phyloP scores from a whole-genome alignment of 2,797 vertebrate species.

The Lagocephalus sceleratus region DNA sequence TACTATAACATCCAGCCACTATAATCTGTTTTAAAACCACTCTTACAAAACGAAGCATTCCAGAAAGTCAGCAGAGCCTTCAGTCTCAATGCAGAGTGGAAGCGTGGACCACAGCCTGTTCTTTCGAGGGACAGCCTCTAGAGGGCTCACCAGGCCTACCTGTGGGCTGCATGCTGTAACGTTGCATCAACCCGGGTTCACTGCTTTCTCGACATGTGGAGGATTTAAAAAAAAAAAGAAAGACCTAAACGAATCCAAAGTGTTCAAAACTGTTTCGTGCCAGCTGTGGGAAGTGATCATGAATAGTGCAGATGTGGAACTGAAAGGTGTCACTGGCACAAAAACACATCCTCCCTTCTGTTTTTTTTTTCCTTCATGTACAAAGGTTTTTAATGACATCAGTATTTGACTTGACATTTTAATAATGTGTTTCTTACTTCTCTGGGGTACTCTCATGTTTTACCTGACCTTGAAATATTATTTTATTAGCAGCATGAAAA shows the following conservation, averaged over 20 bases:
- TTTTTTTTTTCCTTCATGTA: conserved; percentile 26
- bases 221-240: no score
- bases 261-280: conserved; percentile 14
- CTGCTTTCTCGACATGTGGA: neutral
- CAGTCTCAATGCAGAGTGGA: neutral
- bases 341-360: conserved; percentile 4
- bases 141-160: conserved; percentile 49
- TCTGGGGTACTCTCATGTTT: conserved; percentile 6
- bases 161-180: conserved; percentile 14
- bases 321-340: conserved; percentile 44
- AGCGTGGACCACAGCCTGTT: neutral
- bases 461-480: conserved; percentile 15
- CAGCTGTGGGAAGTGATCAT: conserved; percentile 10
- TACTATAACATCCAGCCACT: neutral
- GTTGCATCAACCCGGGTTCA: conserved; percentile 20
- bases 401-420: conserved; percentile 37
- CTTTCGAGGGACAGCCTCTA: conserved; percentile 34
- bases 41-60: neutral
- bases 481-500: no score
- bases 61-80: neutral
- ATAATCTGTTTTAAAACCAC: neutral
- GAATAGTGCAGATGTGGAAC: conserved; percentile 28
- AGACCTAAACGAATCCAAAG: no score
- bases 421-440: conserved; percentile 4
- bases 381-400: conserved; percentile 33